phyloP scores from a whole-genome alignment of 1,140 invertebrate species.

The Drosophila repletoides region DNA sequence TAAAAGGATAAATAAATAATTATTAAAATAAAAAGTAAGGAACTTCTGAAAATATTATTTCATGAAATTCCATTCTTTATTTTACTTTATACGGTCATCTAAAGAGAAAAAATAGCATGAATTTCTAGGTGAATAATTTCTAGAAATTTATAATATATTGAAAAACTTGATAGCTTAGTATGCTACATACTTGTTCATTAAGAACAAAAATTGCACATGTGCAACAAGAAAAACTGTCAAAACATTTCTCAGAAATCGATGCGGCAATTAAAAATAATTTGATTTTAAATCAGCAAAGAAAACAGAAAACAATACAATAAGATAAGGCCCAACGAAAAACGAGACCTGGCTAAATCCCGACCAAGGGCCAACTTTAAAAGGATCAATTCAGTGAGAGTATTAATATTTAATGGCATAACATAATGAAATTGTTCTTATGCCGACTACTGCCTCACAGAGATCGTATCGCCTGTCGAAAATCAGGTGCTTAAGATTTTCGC shows the following conservation, averaged over 20 bases:
- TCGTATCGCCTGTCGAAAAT: constrained; percentile 39
- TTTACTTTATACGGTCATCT: no score
- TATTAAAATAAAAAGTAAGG: no score
- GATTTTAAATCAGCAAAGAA: constrained; percentile 76
- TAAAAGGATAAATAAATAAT: no score
- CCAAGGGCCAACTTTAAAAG: constrained; percentile 20
- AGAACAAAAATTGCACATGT: constrained; percentile 2
- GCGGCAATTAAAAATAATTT: constrained; percentile 77
- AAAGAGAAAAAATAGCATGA: no score
- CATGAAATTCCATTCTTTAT: no score
- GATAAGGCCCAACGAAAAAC: background rate
- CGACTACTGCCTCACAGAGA: constrained; percentile 42
- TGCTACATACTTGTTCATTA: background rate
- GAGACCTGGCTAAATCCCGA: background rate
- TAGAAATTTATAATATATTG: no score
- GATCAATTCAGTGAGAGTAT: constrained; percentile 39
- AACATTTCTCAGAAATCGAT: constrained; percentile 64
- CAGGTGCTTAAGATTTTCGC: constrained; percentile 73
- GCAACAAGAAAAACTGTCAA: constrained; percentile 43
- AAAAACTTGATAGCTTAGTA: no score
- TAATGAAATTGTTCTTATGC: constrained; percentile 68
- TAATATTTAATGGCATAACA: constrained; percentile 76
- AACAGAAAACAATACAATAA: constrained; percentile 38
- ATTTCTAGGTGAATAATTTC: no score
- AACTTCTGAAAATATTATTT: no score